These are phyloP conservation scores for Drosophila pruinosa DNA, from an alignment of 1,140 invertebrate species.

Conservation along the genomic window DNA sequence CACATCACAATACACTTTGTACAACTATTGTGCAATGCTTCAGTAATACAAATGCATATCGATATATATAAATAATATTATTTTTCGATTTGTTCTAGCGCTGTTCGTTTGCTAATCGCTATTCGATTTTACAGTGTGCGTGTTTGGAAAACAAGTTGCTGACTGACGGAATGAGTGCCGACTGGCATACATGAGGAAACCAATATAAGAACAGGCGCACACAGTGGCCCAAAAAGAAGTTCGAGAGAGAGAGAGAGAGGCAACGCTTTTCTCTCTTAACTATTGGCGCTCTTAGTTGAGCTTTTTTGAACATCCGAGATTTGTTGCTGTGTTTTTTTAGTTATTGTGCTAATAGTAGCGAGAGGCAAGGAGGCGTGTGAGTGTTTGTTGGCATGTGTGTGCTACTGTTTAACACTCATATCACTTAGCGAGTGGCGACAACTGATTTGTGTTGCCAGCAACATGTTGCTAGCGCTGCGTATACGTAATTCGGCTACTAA, in stretches of 20 bases:
- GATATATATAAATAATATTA: slow-evolving; percentile 6
- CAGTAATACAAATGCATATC: not conserved
- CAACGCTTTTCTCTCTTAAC: slow-evolving; percentile 10
- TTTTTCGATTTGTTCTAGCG: not conserved
- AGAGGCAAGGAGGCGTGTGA: not conserved
- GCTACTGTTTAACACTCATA: slow-evolving; percentile 31
- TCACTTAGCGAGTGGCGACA: slow-evolving; percentile 3
- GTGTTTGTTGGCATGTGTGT: not conserved
- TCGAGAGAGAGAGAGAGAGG: slow-evolving; percentile 15
- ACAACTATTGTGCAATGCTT: not conserved
- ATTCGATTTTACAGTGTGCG: slow-evolving; percentile 20
- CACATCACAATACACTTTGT: slow-evolving; percentile 5
- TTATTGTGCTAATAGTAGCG: not conserved
- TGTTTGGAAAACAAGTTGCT: slow-evolving; percentile 66
- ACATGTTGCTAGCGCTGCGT: slow-evolving; percentile 48
- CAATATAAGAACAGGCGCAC: slow-evolving; percentile 35
- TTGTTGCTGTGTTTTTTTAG: not conserved
- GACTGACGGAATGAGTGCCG: slow-evolving; percentile 52
- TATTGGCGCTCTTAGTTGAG: slow-evolving; percentile 11
- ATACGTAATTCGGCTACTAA: slow-evolving; percentile 53
- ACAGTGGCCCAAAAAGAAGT: slow-evolving; percentile 54
- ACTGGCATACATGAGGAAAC: slow-evolving; percentile 39
- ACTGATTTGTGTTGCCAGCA: slow-evolving; percentile 47
- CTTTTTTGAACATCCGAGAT: slow-evolving; percentile 8
- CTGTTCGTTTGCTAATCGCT: not conserved